These are phyloP conservation scores for Willowsia nigromaculata DNA, from an alignment of 2,888 invertebrate genomes.

Conservation along the genomic window DNA sequence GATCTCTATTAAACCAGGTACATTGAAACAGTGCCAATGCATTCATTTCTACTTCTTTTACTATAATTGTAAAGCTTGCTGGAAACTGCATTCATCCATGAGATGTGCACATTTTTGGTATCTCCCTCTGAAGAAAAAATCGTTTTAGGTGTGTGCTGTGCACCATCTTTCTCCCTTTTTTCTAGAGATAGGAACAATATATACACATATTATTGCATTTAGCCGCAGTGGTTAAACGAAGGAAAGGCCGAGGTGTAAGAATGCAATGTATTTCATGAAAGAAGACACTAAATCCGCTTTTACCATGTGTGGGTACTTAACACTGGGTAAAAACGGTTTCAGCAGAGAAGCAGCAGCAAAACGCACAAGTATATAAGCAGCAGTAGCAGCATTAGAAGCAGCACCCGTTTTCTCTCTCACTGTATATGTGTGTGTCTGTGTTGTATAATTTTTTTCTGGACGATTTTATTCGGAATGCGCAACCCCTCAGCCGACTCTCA, in stretches of 20 bases:
- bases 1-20: not conserved
- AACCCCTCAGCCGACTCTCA: constrained; percentile 78
- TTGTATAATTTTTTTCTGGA: constrained; percentile 76
- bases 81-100: not conserved
- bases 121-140: not conserved
- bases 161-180: too few relatives aligned
- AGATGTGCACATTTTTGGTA: not conserved
- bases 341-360: not conserved
- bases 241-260: constrained; percentile 55
- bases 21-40: too few relatives aligned
- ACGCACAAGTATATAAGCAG: too few relatives aligned
- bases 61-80: not conserved
- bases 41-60: not conserved
- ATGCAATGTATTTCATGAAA: constrained; percentile 58
- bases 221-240: constrained; percentile 17
- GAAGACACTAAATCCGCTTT: constrained; percentile 74
- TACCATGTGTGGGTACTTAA: constrained; percentile 76
- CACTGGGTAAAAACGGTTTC: constrained; percentile 76
- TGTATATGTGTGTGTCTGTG: constrained; percentile 23
- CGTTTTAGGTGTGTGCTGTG: too few relatives aligned
- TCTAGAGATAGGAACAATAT: too few relatives aligned
- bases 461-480: constrained; percentile 78
- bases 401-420: constrained; percentile 28
- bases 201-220: not conserved
- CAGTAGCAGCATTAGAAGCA: not conserved